Base-by-base conservation (phyloP, 2,888 invertebrate genomes). In the Andrena trimmerana region DNA sequence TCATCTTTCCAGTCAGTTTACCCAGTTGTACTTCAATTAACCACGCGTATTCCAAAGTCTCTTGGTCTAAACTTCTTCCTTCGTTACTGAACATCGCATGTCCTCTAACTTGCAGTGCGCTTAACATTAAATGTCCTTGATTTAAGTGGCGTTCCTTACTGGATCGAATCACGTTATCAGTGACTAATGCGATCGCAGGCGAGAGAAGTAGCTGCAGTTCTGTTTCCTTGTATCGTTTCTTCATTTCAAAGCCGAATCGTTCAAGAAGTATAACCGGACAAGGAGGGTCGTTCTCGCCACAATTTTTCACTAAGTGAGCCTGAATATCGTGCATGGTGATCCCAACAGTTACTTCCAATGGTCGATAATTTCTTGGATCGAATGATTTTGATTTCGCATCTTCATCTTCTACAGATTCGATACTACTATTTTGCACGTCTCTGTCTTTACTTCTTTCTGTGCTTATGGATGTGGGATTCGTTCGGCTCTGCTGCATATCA, bases 21-120 rank as follows among this genome's bases (percentile, higher is more conserved):
- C 99, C 99, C 60, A 99, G 94, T 89, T 99, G 98, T 4, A 99
- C 96, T 94, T 99, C 99, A 90, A 99, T 96, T 90, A 99, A 95
- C 99, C 99, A 99, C 0, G 97, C 98, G 93, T 99, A 99, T 93
- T 99, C 99, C 24, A 99, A 94, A 0, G 99, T 99, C 90, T 99
- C 99, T 93, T 98, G 97, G 90, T 99, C 98, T 27, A 99, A 95
- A 8, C 97, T 96, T 83, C 98, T 96, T 73, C 98, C 98, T 75
- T 98, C 96, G 91, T 98, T 98, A 88, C 99, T 99, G 92, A 99
- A 99, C 97, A 99, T 98, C 0, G 98, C 99, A 93, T 99, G 98
- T 0, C 99, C 99, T 88, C 99, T 96, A 78, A 98, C 96, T 94
- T 98, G 98, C 65, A 98, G 95, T 0, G 98, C 97, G 1, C 98